Evolutionary conservation across 2,888 invertebrate genomes (phyloP), one percentile per base, ranked within the genome.

Genomic region (Epirrhoe alternata): DNA sequence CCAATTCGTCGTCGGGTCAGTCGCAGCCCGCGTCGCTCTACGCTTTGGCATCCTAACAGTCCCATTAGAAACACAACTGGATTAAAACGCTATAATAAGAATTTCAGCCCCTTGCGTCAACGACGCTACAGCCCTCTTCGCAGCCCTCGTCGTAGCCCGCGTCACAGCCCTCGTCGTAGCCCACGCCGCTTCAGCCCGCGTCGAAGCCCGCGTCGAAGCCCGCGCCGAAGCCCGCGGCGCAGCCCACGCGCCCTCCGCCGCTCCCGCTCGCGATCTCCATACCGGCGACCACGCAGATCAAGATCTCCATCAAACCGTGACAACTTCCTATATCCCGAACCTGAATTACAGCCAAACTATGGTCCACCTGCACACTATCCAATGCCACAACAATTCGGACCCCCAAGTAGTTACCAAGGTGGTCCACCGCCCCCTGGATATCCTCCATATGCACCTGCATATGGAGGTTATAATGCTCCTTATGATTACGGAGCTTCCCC

Each of bases 401-500:
- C 59, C 8, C 52, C 65, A 6, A 61, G 55, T 64, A 63, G 68
- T 60, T 71, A 69, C 59, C 56, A 6, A 60, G 66, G 61, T 64
- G 70, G 61, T 52, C 59, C 56, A 35, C 61, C 55, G 17, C 51
- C 35, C 35, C 5, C 65, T 49, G 58, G 61, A 16, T 73, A 77
- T 65, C 35, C 73, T 64, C 16, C 71, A 53, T 79, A 76, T 64
- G 70, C 69, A 49, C 59, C 79, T 30, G 71, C 74, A 57, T 88
- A 86, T 74, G 79, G 73, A 56, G 80, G 79, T 53, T 83, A 80
- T 70, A 66, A 70, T 69, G 71, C 72, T 42, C 68, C 76, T 5
- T 89, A 84, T 80, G 79, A 83, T 30, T 88, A 85, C 84, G 76
- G 73, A 55, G 64, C 69, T 38, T 78, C 79, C 60, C 73, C 77